Evolutionary conservation across 2,888 invertebrate genomes (phyloP), one percentile per base, ranked within the genome.

Genomic region (Spisula subtruncata): DNA sequence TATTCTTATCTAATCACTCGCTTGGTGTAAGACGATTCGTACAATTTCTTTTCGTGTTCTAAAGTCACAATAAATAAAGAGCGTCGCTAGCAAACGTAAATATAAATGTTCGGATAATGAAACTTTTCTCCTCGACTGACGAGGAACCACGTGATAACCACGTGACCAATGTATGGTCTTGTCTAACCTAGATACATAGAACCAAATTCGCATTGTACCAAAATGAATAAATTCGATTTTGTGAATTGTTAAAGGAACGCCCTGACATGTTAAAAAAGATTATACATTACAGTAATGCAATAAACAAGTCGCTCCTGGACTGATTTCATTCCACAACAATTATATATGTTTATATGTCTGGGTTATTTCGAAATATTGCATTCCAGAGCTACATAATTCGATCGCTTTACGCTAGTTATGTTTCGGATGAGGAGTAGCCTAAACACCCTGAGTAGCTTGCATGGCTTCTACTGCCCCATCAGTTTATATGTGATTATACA

Each of bases 291-390:
- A 6, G 60, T 66, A 66, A 66, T 66, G 25, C 60, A 25, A 66
- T 66, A 66, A 25, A 66, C 60, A 66, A 25, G 25, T 66, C 12
- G n/a, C 60, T 66, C 6, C 56, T 18, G 56, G n/a, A 18, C 56
- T 56, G 60, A 8, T 66, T 66, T n/a, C 60, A 66, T 66, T n/a
- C 60, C 2, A 25, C 25, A 4, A 25, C n/a, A 66, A 66, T 66
- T 66, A 25, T 66, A n/a, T 66, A 66, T 25, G 60, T 66, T 66
- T 25, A 66, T 66, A 20, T 66, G 60, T 66, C 60, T 66, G n/a
- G 60, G 60, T 66, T 66, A 25, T 66, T 20, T 12, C 60, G 25
- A 66, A 66, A 25, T 20, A 66, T 25, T n/a, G 60, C 60, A 66
- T 66, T 66, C 60, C 60, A 66, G 25, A 4, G 60, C 60, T 66